Base-by-base conservation (phyloP, 2,888 invertebrate species). In the Creontiades dilutus region DNA sequence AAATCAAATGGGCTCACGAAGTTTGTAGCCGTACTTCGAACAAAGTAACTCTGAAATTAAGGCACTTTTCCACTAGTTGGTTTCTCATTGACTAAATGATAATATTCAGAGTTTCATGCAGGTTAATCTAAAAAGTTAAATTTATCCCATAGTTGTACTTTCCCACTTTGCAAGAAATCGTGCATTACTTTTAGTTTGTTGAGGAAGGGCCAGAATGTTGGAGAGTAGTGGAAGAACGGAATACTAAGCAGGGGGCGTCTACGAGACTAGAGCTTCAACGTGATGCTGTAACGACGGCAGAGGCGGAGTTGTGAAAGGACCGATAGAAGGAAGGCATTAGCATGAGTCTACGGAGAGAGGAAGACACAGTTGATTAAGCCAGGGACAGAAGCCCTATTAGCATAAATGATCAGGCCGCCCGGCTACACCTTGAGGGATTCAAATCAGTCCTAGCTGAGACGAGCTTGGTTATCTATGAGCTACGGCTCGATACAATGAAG, bases 311-410 rank as follows among this genome's bases (percentile, higher is more conserved):
- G 68, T 68, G 68, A 68, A 68, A 68, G 68, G 68, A 27, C 68
- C 14, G 52, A 52, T 52, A 52, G 68, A 68, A 68, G 23, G 68
- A 68, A 23, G 68, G 27, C 68, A 68, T 68, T 68, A 68, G 68
- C 68, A 68, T 68, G 68, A 23, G 68, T 68, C 68, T 23, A 23
- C 68, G 12, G 23, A 23, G 68, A 3, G n/a, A 23, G 68, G 68
- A 68, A 68, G 68, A 23, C 23, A 68, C 23, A 68, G 68, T 68
- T 68, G 68, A 68, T 68, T 68, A 68, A 68, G 68, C 13, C 68
- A 19, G 9, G 68, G 68, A 68, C 68, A 68, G 68, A 68, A 68
- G 68, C 68, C 23, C 9, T 68, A 61, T 68, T 68, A 68, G 68
- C 68, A 68, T 68, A 68, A 68, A 19, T 68, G 68, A 68, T 68